Percentiles rank a stretch among this genome's conserved stretches.
Evolutionary conservation across 30 jellyfish, hydroid and myxozoan genomes (phyloP).

Genomic region (Aurelia aurita): DNA sequence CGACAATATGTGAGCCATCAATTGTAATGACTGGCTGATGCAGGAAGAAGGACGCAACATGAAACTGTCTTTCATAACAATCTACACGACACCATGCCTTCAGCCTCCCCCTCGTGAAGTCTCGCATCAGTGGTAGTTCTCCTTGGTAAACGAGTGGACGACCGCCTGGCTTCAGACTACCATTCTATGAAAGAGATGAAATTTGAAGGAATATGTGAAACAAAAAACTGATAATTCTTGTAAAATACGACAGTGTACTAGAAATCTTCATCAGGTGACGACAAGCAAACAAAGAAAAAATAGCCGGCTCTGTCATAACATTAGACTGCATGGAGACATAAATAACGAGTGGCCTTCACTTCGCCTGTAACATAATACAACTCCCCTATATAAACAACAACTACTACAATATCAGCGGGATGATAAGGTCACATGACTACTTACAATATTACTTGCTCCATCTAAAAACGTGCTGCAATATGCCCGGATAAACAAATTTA

Average conservation of each 20-base stretch:
- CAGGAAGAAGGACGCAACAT: constrained; percentile 88
- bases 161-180: constrained; percentile 15
- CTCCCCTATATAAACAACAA: no score
- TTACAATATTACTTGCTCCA: no score
- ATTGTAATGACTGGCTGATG: constrained; percentile 86
- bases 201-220: background rate
- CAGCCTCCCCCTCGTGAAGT: constrained; percentile 70
- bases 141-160: constrained; percentile 29
- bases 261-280: no score
- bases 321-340: no score
- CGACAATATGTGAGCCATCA: constrained; percentile 80
- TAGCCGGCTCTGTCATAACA: no score
- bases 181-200: constrained; percentile 14
- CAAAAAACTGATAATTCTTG: background rate
- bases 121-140: constrained; percentile 70
- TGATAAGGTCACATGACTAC: no score
- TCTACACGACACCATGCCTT: constrained; percentile 97
- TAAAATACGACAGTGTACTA: no score
- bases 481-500: background rate
- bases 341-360: background rate
- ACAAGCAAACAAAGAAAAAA: no score
- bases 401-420: no score
- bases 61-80: constrained; percentile 94
- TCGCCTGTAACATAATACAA: no score
- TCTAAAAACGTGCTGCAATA: background rate